phyloP scores from a whole-genome alignment of 2,113 vertebrate genomes.

The Aegotheles bennettii region DNA sequence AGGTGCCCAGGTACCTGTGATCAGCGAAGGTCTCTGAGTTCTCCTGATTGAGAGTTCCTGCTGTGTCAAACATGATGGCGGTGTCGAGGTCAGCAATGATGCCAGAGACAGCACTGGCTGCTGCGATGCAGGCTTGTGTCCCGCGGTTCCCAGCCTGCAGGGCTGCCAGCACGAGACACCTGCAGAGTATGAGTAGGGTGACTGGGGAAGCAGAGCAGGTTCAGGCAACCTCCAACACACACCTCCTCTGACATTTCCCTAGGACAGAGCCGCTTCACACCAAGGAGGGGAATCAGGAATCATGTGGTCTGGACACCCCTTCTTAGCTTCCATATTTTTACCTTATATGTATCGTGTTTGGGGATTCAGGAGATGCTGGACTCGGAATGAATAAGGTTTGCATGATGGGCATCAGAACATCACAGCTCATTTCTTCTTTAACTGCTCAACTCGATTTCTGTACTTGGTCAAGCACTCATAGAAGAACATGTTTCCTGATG shows the following conservation, averaged over 20 bases:
- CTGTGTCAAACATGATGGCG: conserved; percentile 98
- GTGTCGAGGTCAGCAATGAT: conserved; percentile 98
- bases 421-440: neutral
- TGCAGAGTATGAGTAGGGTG: neutral
- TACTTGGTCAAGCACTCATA: neutral
- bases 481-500: neutral
- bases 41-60: conserved; percentile 92
- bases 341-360: neutral
- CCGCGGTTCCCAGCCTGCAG: conserved; percentile 97
- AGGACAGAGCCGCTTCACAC: rapidly evolving
- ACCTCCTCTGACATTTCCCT: neutral
- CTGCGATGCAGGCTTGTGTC: conserved; percentile 97
- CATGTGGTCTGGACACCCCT: neutral
- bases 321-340: neutral
- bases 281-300: neutral
- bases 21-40: conserved; percentile 95
- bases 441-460: neutral
- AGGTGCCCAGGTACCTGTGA: conserved; percentile 80
- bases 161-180: conserved; percentile 95
- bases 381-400: neutral
- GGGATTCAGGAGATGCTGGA: neutral
- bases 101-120: conserved; percentile 91
- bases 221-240: neutral
- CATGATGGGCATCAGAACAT: neutral
- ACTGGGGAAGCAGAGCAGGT: neutral